Evolutionary conservation across 2,113 vertebrate genomes (phyloP).

Genomic region (Diadophis punctatus): DNA sequence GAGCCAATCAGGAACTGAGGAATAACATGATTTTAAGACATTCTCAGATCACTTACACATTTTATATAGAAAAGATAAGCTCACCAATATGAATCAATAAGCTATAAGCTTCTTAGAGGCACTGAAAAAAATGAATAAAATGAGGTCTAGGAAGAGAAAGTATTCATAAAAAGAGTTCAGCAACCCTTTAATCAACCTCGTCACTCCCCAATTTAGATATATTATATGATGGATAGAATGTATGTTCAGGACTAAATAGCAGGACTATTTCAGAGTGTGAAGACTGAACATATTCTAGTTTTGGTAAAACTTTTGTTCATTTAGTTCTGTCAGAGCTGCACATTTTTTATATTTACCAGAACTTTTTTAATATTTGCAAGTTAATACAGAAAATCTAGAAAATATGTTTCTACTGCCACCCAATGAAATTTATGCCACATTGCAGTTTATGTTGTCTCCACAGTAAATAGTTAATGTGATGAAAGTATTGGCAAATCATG

Average conservation of each 20-base stretch:
- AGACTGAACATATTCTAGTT: not conserved
- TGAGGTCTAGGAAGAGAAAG: not conserved
- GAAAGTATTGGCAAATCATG: not conserved
- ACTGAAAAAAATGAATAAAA: not conserved
- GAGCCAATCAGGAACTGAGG: not conserved
- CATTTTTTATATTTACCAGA: not conserved
- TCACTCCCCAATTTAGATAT: not conserved
- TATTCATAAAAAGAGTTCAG: not conserved
- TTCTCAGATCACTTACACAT: not conserved
- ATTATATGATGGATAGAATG: not conserved
- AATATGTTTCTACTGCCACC: conserved; percentile 47
- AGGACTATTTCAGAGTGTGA: not conserved
- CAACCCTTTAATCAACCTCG: not conserved
- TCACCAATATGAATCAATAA: not conserved
- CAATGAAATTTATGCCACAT: conserved; percentile 35
- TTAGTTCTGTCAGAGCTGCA: not conserved
- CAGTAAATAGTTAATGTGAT: not conserved
- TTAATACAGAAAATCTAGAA: not conserved
- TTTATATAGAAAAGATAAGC: not conserved
- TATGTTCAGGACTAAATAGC: not conserved
- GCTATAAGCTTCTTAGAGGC: not conserved
- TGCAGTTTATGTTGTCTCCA: conserved; percentile 14
- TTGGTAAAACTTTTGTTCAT: not conserved
- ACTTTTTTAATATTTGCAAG: not conserved
- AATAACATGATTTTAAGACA: not conserved